Base-by-base conservation (phyloP, 2,888 invertebrate species). In the Piscicola geometra region DNA sequence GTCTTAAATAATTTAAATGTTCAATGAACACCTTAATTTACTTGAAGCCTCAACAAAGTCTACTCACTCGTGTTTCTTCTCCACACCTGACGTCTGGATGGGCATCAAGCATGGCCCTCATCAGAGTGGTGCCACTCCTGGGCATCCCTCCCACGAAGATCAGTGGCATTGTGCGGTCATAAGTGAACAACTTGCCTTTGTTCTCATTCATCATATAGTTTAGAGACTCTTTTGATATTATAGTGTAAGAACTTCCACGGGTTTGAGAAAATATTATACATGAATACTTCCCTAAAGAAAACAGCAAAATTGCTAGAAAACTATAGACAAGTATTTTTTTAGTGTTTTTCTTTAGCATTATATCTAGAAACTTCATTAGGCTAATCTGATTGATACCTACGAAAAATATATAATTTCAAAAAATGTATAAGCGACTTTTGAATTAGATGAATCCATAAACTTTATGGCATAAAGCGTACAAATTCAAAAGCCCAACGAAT, bases 91-190 rank as follows among this genome's bases (percentile, higher is more conserved):
- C 92, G 83, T 93, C 93, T 25, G 94, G 93, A 89, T 98, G 97
- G 79, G 97, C 96, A 87, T 99, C 98, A 82, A 99, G 88, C 93
- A 98, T 94, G 79, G 95, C 96, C 82, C 98, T 89, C 92, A 96
- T 94, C 81, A 98, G 89, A 78, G 98, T 98, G 67, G 97, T 98
- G 75, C 97, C 98, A 72, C 95, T 96, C 81, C 97, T 90, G 76
- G 98, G 98, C 84, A 98, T 94, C 79, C 98, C 98, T 77, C 97
- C 97, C 85, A 98, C 82, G 73, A 83, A 83, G 30, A 83, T 81
- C 81, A 96, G 89, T 81, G 95, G 95, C 91, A 94, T 92, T 81
- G 91, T 90, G 82, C 93, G 89, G 85, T 93, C 92, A 86, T 92
- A 93, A 77, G 82, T 79, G 68, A 64, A 36, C 2, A 35, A 9